Percentiles rank a stretch among this genome's conserved stretches.
Conservation (phyloP, 1,140 invertebrate genomes). For the Drosophila albomicans region DNA sequence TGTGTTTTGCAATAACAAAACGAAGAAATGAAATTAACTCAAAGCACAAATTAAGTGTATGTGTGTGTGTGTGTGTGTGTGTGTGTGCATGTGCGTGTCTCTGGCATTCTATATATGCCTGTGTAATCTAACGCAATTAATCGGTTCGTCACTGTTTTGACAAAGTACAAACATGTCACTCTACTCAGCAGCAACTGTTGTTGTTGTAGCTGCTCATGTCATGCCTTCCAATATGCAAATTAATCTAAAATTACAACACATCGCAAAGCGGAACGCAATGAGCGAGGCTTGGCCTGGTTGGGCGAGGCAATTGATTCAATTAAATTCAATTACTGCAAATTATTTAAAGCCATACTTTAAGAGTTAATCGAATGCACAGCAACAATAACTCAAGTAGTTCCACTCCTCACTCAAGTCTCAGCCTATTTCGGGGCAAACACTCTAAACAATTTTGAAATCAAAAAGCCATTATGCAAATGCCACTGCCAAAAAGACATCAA, state of each 20-base stretch:
- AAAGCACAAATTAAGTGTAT: slow-evolving; percentile 70
- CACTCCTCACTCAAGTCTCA: background rate
- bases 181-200: slow-evolving; percentile 3
- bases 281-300: background rate
- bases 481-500: slow-evolving; percentile 63
- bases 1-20: slow-evolving; percentile 75
- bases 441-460: slow-evolving; percentile 46
- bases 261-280: slow-evolving; percentile 25
- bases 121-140: slow-evolving; percentile 81
- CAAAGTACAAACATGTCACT: slow-evolving; percentile 63
- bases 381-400: background rate
- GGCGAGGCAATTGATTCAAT: slow-evolving; percentile 27
- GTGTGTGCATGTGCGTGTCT: background rate
- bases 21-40: slow-evolving; percentile 79
- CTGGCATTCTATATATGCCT: background rate
- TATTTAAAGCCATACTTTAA: slow-evolving; percentile 6
- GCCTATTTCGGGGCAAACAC: slow-evolving; percentile 1
- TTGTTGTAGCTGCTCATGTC: slow-evolving; percentile 48
- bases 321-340: slow-evolving; percentile 34
- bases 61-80: slow-evolving; percentile 29
- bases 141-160: slow-evolving; percentile 78
- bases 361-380: background rate
- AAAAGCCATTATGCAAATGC: slow-evolving; percentile 77
- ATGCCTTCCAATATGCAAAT: slow-evolving; percentile 76
- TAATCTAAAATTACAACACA: slow-evolving; percentile 72